Conservation (phyloP, 1,140 invertebrate species). For the Lamellibrachia luymesi region DNA sequence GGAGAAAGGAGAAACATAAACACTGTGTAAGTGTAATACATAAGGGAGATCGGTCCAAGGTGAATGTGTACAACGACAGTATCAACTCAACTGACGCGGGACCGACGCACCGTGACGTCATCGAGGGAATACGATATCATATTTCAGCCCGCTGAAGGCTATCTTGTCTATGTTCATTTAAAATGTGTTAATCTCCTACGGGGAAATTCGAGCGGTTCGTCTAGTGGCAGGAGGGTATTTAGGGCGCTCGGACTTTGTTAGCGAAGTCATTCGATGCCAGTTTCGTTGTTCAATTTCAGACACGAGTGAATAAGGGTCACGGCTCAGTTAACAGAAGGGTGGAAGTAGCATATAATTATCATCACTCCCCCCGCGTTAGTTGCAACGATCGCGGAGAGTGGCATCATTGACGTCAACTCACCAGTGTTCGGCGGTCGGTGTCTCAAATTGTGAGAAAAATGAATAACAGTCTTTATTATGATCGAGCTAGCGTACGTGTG, state of each 20-base stretch:
- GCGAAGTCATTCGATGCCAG: background rate
- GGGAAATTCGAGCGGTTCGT: background rate
- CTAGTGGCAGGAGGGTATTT: background rate
- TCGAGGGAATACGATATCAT: background rate
- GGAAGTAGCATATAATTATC: background rate
- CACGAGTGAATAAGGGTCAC: background rate
- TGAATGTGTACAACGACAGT: background rate
- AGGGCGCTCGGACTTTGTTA: background rate
- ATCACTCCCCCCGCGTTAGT: background rate
- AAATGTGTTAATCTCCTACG: background rate
- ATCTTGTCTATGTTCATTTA: background rate
- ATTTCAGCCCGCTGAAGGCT: background rate
- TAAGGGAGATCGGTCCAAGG: too few species aligned
- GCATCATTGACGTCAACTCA: background rate
- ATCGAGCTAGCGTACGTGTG: too few species aligned
- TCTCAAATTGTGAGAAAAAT: too few species aligned
- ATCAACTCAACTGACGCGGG: background rate
- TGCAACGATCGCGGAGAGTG: background rate
- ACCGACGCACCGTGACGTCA: background rate
- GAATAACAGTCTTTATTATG: too few species aligned
- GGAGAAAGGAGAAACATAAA: too few species aligned
- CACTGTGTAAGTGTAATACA: too few species aligned
- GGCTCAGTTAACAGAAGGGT: background rate
- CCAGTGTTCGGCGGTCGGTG: too few species aligned
- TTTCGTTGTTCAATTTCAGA: background rate